Evolutionary conservation across 1,140 invertebrate genomes (phyloP).

Genomic region (Zaprionus vittiger): DNA sequence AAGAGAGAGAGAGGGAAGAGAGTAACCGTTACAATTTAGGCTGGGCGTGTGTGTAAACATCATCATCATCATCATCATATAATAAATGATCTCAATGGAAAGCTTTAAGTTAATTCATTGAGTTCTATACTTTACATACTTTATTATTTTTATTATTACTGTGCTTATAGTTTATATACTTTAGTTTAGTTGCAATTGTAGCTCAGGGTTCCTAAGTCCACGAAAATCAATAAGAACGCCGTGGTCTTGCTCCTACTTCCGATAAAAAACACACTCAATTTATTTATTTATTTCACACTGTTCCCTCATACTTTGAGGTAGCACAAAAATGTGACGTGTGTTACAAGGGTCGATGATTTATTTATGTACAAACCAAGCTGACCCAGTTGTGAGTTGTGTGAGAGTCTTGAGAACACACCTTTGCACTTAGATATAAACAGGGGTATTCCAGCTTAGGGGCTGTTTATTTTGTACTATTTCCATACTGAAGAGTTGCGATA

Average conservation of each 20-base stretch:
- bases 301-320: neutral
- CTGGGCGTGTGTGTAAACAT: neutral
- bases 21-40: constrained; percentile 2
- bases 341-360: neutral
- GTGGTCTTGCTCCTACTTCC: neutral
- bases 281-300: neutral
- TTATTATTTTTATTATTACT: too few species aligned
- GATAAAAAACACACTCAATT: neutral
- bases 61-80: neutral
- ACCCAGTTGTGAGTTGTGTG: neutral
- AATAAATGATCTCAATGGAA: neutral
- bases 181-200: neutral
- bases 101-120: neutral
- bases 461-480: neutral
- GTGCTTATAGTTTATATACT: too few species aligned
- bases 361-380: neutral
- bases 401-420: neutral
- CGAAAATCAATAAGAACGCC: neutral
- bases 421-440: neutral
- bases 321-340: neutral
- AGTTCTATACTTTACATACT: neutral
- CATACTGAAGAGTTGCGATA: too few species aligned
- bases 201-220: too few species aligned
- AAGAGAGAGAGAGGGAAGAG: too few species aligned
- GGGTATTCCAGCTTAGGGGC: too few species aligned